Base-by-base conservation (phyloP, 2,888 invertebrate genomes). In the Dorcus parallelipipedus region DNA sequence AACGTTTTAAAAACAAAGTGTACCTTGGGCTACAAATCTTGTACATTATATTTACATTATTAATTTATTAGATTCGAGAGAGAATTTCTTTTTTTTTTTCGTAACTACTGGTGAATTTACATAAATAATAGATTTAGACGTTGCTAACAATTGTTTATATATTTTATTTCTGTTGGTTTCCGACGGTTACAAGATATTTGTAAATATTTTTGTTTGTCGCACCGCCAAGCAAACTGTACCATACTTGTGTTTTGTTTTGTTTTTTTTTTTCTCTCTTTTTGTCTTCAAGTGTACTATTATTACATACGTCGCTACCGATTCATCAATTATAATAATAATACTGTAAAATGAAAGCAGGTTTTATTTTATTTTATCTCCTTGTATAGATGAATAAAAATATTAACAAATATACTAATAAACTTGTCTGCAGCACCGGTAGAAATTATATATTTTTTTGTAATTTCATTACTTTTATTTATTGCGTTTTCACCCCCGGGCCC, bases 81-180 rank as follows among this genome's bases (percentile, higher is more conserved):
- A 59, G 58, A 61, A 62, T 62, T 64, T 64, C 55, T 59, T 67
- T 66, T 64, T 64, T 59, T 67, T 66, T 68, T 65, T 62, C 60
- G 66, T 65, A 64, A 67, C 64, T 67, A 66, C 63, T 66, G 68
- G 67, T 68, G 65, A 69, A 65, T 67, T 68, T 60, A 66, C 64
- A 62, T 64, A 33, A 33, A 33, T 33, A 33, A 33, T 33, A 64
- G 62, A 63, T 54, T 58, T 69, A 68, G 67, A 69, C 67, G 68
- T 69, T 69, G 66, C 67, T 69, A 69, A 67, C 67, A 68, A 64
- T 67, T 68, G 67, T 68, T 69, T 69, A 69, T 69, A 69, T 68
- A 69, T 69, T 69, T 68, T 69, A 68, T 69, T 69, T 68, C 67
- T 67, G 67, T 67, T 67, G 65, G 64, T 67, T 64, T 65, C 63